phyloP scores from a whole-genome alignment of 2,888 invertebrate genomes.

The Amphipyra berbera region DNA sequence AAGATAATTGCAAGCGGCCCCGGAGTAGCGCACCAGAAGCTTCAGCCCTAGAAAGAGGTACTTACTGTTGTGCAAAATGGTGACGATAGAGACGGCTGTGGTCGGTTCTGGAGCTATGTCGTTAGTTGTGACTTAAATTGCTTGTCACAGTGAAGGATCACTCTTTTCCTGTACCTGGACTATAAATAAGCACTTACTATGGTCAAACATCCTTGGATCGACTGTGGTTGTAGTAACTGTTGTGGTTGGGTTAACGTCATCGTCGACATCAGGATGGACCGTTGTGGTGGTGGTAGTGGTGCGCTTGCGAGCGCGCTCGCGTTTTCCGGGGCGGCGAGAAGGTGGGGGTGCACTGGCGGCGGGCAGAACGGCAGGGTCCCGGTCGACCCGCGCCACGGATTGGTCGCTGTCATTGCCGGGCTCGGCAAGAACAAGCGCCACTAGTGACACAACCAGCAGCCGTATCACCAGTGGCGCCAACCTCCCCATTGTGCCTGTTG shows the following conservation, averaged over 20 bases:
- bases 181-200: constrained; percentile 74
- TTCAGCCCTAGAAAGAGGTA: constrained; percentile 25
- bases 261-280: constrained; percentile 70
- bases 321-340: constrained; percentile 65
- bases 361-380: constrained; percentile 48
- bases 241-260: constrained; percentile 73
- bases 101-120: background rate
- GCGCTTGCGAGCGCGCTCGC: constrained; percentile 67
- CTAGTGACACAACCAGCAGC: constrained; percentile 82
- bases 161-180: background rate
- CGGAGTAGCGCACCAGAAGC: constrained; percentile 26
- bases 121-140: background rate
- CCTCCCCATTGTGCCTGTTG: constrained; percentile 79
- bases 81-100: constrained; percentile 5
- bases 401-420: constrained; percentile 65
- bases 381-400: constrained; percentile 45
- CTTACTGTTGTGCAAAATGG: constrained; percentile 20
- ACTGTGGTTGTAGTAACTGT: constrained; percentile 76
- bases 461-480: constrained; percentile 86
- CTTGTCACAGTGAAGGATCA: no score
- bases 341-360: constrained; percentile 48
- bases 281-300: constrained; percentile 79
- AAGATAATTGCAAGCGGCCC: constrained; percentile 18
- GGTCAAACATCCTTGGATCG: constrained; percentile 81
- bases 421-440: constrained; percentile 84